Percentiles rank a stretch among this genome's conserved stretches.
These are phyloP conservation scores for Heliconius ismenius DNA, from an alignment of 2,888 invertebrate genomes.

Conservation along the genomic window DNA sequence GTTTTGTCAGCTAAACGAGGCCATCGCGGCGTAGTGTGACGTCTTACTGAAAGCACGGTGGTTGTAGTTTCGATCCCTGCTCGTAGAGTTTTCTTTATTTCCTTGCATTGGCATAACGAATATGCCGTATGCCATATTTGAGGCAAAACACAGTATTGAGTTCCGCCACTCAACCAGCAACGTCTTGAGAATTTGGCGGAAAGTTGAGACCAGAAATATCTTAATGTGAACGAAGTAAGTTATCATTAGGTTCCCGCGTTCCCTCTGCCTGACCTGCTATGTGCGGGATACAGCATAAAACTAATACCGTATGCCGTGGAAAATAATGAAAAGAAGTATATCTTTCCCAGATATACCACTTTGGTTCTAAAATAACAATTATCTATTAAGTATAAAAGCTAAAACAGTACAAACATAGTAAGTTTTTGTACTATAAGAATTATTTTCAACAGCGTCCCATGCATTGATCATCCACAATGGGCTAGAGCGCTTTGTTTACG, in stretches of 20 bases:
- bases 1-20: too few species aligned
- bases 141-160: not conserved
- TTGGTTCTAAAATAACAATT: conserved; percentile 1
- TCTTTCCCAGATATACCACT: not conserved
- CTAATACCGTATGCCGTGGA: too few species aligned
- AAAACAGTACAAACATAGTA: not conserved
- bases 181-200: too few species aligned
- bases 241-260: too few species aligned
- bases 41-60: not conserved
- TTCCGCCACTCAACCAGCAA: too few species aligned
- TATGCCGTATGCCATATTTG: too few species aligned
- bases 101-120: too few species aligned
- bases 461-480: conserved; percentile 30
- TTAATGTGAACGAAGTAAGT: too few species aligned
- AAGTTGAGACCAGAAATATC: too few species aligned
- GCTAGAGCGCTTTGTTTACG: conserved; percentile 35
- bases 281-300: not conserved
- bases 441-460: conserved; percentile 17
- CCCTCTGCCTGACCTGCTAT: not conserved
- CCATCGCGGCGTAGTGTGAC: too few species aligned
- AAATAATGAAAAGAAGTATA: too few species aligned
- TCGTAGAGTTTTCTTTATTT: too few species aligned
- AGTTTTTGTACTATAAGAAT: conserved; percentile 11
- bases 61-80: not conserved
- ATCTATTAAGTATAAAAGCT: conserved; percentile 21